Evolutionary conservation across 2,888 invertebrate genomes (phyloP), one percentile per base, ranked within the genome.

Genomic region (Tachina grossa): DNA sequence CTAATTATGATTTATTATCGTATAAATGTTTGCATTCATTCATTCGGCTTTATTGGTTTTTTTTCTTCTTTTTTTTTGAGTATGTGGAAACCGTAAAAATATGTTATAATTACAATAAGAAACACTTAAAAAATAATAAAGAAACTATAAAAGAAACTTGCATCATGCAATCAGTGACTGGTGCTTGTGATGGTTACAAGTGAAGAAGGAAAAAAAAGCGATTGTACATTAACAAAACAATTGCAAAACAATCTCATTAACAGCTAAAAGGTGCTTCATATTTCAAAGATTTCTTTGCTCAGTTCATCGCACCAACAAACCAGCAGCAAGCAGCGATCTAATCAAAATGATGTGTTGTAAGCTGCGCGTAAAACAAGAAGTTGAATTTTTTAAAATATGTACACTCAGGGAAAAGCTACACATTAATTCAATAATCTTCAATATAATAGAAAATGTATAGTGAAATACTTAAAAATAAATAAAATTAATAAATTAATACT

Each of bases 231-330:
- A n/a, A 45, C 43, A 14, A 43, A 69, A 53, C 19, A 55, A 43
- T 69, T 69, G 77, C 68, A 71, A 79, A 63, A 79, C 39, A 63
- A 71, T 53, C 63, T 65, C 71, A 79, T 79, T 79, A 72, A n/a
- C 79, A 55, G 47, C 55, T 63, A 14, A 63, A 79, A 71, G 53
- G 31, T 79, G 71, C 47, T 55, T 72, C 59, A 79, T 63, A 79
- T 71, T 72, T 45, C 22, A 61, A 19, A 78, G 59, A 69, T 69
- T 31, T 31, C 31, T 49, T 31, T 51, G 0, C 22, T 51, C 47
- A 53, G 51, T 51, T 43, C 31, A 53, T 13, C 2, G 75, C 55
- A 45, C 43, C 13, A 43, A 8, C 47, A n/a, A 39, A 19, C 1
- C 43, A 41, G 11, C 5, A 53, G 14, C 5, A 5, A 31, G 31